A percentile compares a stretch with the other conserved stretches of the same genome.
Conservation (phyloP, 2,113 vertebrate genomes). For the Corapipo altera region DNA sequence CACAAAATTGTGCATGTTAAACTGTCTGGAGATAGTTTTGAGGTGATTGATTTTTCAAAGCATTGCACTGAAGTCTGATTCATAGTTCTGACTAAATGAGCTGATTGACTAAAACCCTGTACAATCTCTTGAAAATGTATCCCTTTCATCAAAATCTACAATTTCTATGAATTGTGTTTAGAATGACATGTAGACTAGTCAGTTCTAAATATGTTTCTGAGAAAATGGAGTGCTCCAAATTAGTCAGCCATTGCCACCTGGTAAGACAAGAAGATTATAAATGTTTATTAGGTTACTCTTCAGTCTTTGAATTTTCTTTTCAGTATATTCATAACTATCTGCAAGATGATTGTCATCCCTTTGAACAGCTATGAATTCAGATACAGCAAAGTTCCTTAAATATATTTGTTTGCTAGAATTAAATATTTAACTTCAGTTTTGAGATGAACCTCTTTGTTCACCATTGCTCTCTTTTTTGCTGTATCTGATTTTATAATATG, state of each 20-base stretch:
- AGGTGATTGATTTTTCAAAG: slow-evolving; percentile 32
- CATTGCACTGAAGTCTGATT: neutral
- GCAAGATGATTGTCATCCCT: neutral
- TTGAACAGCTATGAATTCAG: neutral
- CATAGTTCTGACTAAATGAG: neutral
- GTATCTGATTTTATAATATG: neutral
- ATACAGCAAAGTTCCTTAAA: neutral
- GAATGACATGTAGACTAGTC: neutral
- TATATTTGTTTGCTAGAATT: neutral
- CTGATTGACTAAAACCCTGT: neutral
- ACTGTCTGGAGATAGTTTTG: neutral
- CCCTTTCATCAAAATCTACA: neutral
- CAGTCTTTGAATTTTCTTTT: neutral
- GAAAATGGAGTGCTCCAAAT: neutral
- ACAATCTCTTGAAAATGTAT: neutral
- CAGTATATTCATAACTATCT: neutral
- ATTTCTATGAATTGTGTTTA: neutral
- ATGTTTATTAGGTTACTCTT: neutral
- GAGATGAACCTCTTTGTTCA: neutral
- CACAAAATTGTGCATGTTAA: neutral
- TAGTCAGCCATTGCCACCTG: neutral
- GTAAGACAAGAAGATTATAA: neutral
- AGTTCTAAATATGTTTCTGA: neutral
- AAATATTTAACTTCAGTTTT: neutral
- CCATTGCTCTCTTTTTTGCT: neutral